These are phyloP conservation scores for Streptopelia turtur DNA, from an alignment of 2,797 vertebrate genomes.

Conservation along the genomic window DNA sequence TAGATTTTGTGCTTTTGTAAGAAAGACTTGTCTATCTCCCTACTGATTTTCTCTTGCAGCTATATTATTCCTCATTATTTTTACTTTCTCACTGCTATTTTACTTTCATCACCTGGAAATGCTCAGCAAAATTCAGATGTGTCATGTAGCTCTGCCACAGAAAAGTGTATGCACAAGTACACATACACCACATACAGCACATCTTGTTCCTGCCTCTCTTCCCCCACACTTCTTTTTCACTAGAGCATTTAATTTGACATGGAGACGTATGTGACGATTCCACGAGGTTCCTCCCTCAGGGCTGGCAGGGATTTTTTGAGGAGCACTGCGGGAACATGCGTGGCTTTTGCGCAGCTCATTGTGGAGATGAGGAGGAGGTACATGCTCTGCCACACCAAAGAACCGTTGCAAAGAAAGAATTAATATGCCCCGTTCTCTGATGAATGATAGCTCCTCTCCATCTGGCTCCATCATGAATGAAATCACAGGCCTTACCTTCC, in stretches of 20 bases:
- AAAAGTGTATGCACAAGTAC: not conserved
- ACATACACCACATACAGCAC: not conserved
- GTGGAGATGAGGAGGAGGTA: not conserved
- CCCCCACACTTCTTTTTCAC: not conserved
- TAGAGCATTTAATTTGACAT: not conserved
- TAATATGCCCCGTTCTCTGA: not conserved
- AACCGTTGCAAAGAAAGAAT: not conserved
- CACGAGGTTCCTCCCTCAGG: not conserved
- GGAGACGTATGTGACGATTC: not conserved
- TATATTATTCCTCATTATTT: not conserved
- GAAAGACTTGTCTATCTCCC: not conserved
- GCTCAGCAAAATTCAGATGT: not conserved
- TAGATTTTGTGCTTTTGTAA: slow-evolving; percentile 2
- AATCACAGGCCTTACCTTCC: not conserved
- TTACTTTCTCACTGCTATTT: not conserved
- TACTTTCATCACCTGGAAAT: not conserved
- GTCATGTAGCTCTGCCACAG: not conserved
- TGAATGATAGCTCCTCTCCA: not conserved
- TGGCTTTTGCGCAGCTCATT: not conserved
- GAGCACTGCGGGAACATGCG: not conserved
- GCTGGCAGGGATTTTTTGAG: slow-evolving; percentile 16
- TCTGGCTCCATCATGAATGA: not conserved
- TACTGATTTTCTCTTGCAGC: not conserved
- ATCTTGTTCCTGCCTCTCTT: not conserved
- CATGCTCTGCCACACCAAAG: not conserved